Conservation (phyloP, 1,140 invertebrate genomes). For the Lanistes nyassanus region DNA sequence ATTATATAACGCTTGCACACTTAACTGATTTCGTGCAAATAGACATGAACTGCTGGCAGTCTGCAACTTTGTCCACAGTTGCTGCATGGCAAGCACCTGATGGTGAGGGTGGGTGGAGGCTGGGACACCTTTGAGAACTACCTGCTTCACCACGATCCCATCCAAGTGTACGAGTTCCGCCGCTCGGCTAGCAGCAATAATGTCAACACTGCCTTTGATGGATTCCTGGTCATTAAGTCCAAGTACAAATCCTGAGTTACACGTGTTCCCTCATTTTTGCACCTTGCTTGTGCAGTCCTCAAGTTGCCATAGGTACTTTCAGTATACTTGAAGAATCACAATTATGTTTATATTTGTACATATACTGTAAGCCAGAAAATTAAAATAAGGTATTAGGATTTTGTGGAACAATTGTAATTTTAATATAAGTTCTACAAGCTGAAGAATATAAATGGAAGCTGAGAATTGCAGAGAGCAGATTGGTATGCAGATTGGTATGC, state of each 20-base stretch:
- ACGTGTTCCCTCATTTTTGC: background rate
- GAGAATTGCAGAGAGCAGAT: no score
- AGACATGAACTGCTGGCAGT: background rate
- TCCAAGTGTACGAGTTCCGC: conserved; percentile 68
- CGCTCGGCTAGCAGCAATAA: conserved; percentile 34
- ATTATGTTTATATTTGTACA: background rate
- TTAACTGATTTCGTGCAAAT: background rate
- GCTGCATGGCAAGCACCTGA: conserved; percentile 78
- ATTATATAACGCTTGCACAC: background rate
- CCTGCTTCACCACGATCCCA: conserved; percentile 94
- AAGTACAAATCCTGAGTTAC: conserved; percentile 30
- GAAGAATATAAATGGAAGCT: no score
- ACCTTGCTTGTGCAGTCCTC: background rate
- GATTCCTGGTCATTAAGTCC: conserved; percentile 28
- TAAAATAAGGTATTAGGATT: no score
- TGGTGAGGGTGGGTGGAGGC: conserved; percentile 96
- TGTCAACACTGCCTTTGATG: background rate
- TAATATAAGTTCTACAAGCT: no score
- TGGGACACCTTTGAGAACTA: conserved; percentile 97
- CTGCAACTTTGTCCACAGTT: conserved; percentile 45
- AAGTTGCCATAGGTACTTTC: background rate
- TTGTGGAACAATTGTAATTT: no score
- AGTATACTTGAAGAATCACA: background rate
- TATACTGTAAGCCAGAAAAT: background rate
- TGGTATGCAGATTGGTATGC: no score